These are phyloP conservation scores for Epistrophe grossulariae DNA, from an alignment of 2,888 invertebrate genomes.

Conservation along the genomic window DNA sequence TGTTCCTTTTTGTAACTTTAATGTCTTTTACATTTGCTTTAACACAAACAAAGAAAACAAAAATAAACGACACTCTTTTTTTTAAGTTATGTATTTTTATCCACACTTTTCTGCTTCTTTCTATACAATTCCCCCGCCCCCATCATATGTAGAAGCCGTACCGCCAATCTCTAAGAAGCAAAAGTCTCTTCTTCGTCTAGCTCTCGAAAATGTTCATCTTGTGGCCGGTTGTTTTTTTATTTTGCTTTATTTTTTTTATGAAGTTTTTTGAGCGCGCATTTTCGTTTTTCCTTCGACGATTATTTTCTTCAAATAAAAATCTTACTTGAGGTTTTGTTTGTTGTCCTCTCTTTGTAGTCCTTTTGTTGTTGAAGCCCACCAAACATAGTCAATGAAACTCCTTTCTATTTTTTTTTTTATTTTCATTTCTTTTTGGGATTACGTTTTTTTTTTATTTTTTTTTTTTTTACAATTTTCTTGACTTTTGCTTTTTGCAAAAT, in stretches of 20 bases:
- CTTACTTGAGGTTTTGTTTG: conserved; percentile 8
- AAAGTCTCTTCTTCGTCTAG: conserved; percentile 22
- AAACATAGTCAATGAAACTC: conserved; percentile 4
- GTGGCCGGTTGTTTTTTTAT: not conserved
- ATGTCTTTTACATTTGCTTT: conserved; percentile 32
- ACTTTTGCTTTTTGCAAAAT: conserved; percentile 46
- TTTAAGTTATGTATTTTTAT: conserved; percentile 32
- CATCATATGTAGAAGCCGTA: conserved; percentile 31
- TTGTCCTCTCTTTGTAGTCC: not conserved
- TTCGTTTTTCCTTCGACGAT: conserved; percentile 5
- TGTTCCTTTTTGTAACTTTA: conserved; percentile 9
- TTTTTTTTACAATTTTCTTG: conserved; percentile 21
- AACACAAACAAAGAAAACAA: not conserved
- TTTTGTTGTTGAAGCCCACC: conserved; percentile 1
- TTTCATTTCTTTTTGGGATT: not conserved
- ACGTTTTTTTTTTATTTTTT: not conserved
- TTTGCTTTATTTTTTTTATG: conserved; percentile 8
- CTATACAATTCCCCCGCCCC: not conserved
- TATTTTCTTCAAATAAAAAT: conserved; percentile 24
- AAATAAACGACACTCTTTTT: not conserved
- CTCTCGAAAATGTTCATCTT: conserved; percentile 21
- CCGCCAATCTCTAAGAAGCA: conserved; percentile 19
- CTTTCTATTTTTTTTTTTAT: conserved; percentile 25
- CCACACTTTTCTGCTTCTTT: conserved; percentile 21
- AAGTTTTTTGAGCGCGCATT: conserved; percentile 12